Evolutionary conservation across 1,140 invertebrate genomes (phyloP), one percentile per base, ranked within the genome.

Genomic region (Holotrichia oblita): DNA sequence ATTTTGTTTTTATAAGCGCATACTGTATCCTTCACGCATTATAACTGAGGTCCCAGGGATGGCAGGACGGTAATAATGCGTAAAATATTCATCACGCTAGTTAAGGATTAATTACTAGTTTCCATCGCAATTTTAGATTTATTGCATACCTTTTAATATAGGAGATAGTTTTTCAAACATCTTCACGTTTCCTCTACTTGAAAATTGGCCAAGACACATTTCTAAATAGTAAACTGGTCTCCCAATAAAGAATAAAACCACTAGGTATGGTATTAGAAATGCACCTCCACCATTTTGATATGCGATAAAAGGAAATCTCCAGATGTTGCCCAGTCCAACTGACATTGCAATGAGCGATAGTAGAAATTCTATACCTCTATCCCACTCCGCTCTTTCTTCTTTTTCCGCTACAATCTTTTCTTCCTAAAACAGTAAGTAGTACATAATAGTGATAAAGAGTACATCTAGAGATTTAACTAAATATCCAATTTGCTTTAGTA

Each of bases 171-270:
- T 84, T 40, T 89, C 86, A 86, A 90, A 92, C 42, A 93, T 88
- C 80, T 90, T 92, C 14, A 95, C 91, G 64, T 91, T 92, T 55
- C 94, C 93, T 34, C 90, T 89, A 72, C 92, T 91, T 6, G 93
- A 91, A 83, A 95, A 95, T 83, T 95, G 94, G 17, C 94, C 94
- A 0, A 96, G 83, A 6, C 93, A 88, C 86, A 94, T 93, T 85
- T 98, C 96, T 89, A 98, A 90, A 82, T 96, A 97, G 85, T 98
- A 98, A 80, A 97, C 90, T 0, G 97, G 96, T 82, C 96, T 93
- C 0, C 96, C 97, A 48, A 96, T 92, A 41, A 97, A 86, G 2
- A 97, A 86, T 48, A 98, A 89, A 41, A 97, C 93, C 40, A 97
- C 91, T 10, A 95, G 90, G 84, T 97, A 97, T 0, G 95, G 95